These are phyloP conservation scores for Heteractis magnifica DNA, from an alignment of 92 coral and sea anemone species.

Conservation along the genomic window DNA sequence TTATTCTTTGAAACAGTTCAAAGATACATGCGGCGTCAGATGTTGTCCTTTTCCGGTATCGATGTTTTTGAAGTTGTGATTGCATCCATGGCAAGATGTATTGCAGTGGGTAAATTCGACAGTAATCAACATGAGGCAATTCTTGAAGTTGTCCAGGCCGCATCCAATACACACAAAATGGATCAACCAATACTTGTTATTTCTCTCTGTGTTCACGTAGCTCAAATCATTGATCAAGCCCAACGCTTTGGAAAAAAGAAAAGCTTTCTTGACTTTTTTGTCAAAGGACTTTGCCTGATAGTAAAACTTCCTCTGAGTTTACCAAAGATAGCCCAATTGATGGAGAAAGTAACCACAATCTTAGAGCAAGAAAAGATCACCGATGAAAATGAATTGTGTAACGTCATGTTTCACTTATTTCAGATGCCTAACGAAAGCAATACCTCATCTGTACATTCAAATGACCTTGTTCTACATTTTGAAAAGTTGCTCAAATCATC, in stretches of 20 bases:
- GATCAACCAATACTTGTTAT: background rate
- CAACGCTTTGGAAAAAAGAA: background rate
- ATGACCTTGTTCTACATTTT: background rate
- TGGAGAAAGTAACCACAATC: background rate
- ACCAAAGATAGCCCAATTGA: background rate
- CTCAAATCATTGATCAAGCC: background rate
- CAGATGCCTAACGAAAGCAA: background rate
- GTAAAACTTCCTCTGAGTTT: background rate
- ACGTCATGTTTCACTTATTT: conserved; percentile 7
- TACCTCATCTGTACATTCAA: background rate
- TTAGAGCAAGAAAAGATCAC: background rate
- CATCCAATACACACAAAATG: background rate
- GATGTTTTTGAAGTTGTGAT: background rate
- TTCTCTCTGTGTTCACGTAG: background rate
- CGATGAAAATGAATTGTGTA: background rate
- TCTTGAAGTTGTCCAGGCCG: background rate
- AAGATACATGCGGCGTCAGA: background rate
- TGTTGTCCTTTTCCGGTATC: background rate
- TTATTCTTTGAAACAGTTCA: background rate
- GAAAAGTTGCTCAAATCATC: background rate
- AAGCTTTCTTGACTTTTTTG: background rate
- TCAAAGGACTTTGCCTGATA: background rate
- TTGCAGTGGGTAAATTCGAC: background rate
- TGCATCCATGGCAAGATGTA: background rate
- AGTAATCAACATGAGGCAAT: background rate